phyloP scores from a whole-genome alignment of 1,140 invertebrate species.

The Diorhabda sublineata region DNA sequence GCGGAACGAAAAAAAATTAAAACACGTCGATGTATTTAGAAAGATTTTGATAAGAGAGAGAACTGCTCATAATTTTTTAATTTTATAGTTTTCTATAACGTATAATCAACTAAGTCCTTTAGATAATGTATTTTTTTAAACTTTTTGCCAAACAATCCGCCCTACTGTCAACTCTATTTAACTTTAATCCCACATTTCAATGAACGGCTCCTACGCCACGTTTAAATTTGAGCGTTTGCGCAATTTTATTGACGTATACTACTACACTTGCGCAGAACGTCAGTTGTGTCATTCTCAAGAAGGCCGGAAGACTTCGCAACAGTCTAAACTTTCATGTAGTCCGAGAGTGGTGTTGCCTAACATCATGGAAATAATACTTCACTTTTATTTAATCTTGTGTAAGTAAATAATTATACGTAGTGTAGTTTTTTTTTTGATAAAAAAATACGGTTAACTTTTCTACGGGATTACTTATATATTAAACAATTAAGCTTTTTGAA shows the following conservation, averaged over 20 bases:
- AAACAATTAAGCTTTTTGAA: too few species aligned
- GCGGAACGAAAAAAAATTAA: too few species aligned
- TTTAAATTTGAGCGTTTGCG: slow-evolving; percentile 26
- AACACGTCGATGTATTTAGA: too few species aligned
- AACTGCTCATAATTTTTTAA: too few species aligned
- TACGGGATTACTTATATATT: too few species aligned
- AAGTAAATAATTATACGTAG: slow-evolving; percentile 21
- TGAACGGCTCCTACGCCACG: slow-evolving; percentile 35
- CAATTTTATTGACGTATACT: slow-evolving; percentile 30
- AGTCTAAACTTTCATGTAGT: slow-evolving; percentile 31
- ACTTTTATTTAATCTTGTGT: slow-evolving; percentile 33
- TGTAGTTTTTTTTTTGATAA: too few species aligned
- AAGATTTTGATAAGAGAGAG: too few species aligned
- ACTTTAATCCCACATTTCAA: slow-evolving; percentile 19
- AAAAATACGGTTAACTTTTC: too few species aligned
- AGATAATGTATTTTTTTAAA: too few species aligned
- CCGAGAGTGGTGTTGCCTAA: slow-evolving; percentile 24
- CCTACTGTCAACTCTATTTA: neutral
- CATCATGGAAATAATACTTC: slow-evolving; percentile 32
- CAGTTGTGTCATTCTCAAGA: slow-evolving; percentile 15
- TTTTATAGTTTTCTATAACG: too few species aligned
- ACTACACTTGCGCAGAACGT: slow-evolving; percentile 27
- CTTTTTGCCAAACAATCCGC: too few species aligned
- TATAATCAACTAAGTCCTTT: too few species aligned
- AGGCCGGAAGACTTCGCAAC: slow-evolving; percentile 13